Evolutionary conservation across 2,113 vertebrate genomes (phyloP).

Genomic region (Nannobrachium achirus): DNA sequence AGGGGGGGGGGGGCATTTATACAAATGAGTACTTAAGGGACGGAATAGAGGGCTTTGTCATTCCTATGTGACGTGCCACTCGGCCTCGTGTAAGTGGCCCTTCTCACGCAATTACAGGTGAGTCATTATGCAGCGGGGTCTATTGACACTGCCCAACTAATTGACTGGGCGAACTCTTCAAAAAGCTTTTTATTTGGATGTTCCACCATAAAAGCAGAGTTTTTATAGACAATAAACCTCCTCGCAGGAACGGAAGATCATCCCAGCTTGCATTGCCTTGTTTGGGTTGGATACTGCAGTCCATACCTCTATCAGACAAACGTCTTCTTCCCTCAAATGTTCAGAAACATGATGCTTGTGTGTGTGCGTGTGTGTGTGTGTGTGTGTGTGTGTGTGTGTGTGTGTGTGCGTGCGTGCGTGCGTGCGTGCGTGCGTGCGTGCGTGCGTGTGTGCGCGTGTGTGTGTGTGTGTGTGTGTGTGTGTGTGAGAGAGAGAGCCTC

Average conservation of each 20-base stretch:
- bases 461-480: too few relatives aligned
- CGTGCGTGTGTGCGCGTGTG: too few relatives aligned
- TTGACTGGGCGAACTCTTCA: slow-evolving; percentile 73
- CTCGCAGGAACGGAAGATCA: slow-evolving; percentile 57
- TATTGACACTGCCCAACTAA: slow-evolving; percentile 74
- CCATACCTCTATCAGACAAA: slow-evolving; percentile 13
- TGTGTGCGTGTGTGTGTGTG: background rate
- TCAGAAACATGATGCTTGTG: slow-evolving; percentile 8
- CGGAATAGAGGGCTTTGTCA: slow-evolving; percentile 67
- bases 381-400: background rate
- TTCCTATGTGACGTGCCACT: slow-evolving; percentile 68
- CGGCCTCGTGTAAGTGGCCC: slow-evolving; percentile 62
- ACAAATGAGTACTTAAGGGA: slow-evolving; percentile 55
- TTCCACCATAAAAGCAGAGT: slow-evolving; percentile 68
- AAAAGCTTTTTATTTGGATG: slow-evolving; percentile 76
- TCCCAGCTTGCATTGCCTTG: slow-evolving; percentile 34
- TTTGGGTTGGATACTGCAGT: slow-evolving; percentile 41
- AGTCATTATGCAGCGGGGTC: slow-evolving; percentile 68
- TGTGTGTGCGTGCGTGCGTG: too few relatives aligned
- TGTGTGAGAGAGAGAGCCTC: too few relatives aligned
- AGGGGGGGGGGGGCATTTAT: slow-evolving; percentile 40
- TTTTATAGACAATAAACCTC: slow-evolving; percentile 72
- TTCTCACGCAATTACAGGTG: slow-evolving; percentile 77
- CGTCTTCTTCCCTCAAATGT: background rate
- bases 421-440: too few relatives aligned